Percentiles rank a stretch among this genome's conserved stretches.
phyloP scores from a whole-genome alignment of 2,888 invertebrate genomes.

The Ormyrus pomaceus region DNA sequence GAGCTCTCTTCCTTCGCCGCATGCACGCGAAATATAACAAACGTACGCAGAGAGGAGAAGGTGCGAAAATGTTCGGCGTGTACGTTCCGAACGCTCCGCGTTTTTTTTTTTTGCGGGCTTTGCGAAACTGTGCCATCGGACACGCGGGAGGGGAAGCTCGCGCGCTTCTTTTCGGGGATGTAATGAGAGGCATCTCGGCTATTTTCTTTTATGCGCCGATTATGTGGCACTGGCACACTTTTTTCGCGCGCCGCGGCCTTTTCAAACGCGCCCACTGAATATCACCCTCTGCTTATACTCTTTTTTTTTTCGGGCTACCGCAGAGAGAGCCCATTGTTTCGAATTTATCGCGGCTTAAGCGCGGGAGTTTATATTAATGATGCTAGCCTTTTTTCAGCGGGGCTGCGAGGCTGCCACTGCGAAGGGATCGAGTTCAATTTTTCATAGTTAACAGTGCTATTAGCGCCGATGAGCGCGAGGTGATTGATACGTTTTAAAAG shows the following conservation, averaged over 20 bases:
- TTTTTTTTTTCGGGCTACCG: not conserved
- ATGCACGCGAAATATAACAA: too few species aligned
- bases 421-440: slow-evolving; percentile 18
- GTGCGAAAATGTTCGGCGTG: not conserved
- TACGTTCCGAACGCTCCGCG: too few species aligned
- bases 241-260: not conserved
- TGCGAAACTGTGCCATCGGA: too few species aligned
- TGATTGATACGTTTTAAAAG: slow-evolving; percentile 47
- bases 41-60: not conserved
- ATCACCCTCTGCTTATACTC: too few species aligned
- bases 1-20: too few species aligned
- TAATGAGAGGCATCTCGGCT: not conserved
- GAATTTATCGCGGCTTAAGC: not conserved
- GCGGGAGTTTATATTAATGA: slow-evolving; percentile 23
- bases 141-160: not conserved
- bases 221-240: not conserved
- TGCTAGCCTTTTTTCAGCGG: not conserved
- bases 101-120: too few species aligned
- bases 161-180: not conserved
- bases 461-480: slow-evolving; percentile 35
- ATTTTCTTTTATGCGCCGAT: slow-evolving; percentile 15
- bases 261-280: too few species aligned
- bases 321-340: not conserved
- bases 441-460: slow-evolving; percentile 41
- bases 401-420: not conserved